Evolutionary conservation across 2,888 invertebrate species (phyloP).

Genomic region (Chironomus riparius): DNA sequence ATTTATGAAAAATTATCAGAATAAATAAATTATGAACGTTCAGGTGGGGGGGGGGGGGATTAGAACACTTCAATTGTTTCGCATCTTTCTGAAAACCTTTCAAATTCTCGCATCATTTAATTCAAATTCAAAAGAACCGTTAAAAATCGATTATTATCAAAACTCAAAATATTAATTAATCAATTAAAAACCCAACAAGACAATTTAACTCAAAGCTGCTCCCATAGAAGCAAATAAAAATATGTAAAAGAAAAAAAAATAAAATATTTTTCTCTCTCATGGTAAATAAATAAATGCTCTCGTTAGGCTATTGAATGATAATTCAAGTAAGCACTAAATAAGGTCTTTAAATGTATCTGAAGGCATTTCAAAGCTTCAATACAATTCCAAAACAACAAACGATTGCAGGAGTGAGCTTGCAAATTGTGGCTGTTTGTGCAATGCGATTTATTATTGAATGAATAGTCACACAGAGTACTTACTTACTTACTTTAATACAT

Average conservation of each 20-base stretch:
- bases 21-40: too few relatives aligned
- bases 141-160: too few relatives aligned
- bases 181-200: too few relatives aligned
- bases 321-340: conserved; percentile 1
- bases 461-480: neutral
- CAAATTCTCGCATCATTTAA: too few relatives aligned
- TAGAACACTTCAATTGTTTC: too few relatives aligned
- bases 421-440: conserved; percentile 4
- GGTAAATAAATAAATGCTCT: conserved; percentile 1
- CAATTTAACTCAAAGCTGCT: neutral
- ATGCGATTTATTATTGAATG: neutral
- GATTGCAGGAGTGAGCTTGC: neutral
- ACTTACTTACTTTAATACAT: too few relatives aligned
- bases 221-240: neutral
- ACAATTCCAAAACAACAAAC: neutral
- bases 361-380: neutral
- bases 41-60: too few relatives aligned
- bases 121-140: too few relatives aligned
- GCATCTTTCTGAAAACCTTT: too few relatives aligned
- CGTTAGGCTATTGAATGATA: conserved; percentile 9
- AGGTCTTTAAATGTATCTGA: neutral
- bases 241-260: neutral
- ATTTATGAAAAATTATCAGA: too few relatives aligned
- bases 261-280: neutral
- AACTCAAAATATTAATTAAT: too few relatives aligned